Percentiles rank a stretch among this genome's conserved stretches.
Evolutionary conservation across 2,888 invertebrate species (phyloP).

Genomic region (Microctonus aethiopoides): DNA sequence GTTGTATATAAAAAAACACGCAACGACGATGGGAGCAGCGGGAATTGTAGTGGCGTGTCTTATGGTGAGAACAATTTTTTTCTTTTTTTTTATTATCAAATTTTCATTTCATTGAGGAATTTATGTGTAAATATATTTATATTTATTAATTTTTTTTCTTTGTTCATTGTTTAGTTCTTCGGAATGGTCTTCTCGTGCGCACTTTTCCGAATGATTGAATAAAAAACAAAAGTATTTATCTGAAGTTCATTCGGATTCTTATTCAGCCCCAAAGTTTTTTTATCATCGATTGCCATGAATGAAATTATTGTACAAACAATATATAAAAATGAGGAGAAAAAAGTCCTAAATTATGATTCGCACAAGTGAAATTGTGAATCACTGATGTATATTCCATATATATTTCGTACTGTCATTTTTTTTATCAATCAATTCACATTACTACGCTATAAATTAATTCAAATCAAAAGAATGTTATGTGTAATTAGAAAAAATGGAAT

Average conservation of each 20-base stretch:
- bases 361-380: background rate
- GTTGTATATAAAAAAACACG: conserved; percentile 80
- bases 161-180: conserved; percentile 75
- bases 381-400: background rate
- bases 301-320: background rate
- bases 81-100: background rate
- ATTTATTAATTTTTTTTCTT: conserved; percentile 33
- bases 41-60: conserved; percentile 86
- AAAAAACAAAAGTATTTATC: conserved; percentile 38
- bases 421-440: background rate
- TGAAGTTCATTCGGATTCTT: background rate
- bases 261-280: background rate
- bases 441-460: background rate
- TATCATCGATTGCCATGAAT: background rate
- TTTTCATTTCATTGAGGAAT: background rate
- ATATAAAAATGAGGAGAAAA: background rate
- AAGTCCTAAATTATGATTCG: background rate
- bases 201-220: conserved; percentile 85
- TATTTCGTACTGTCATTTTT: background rate
- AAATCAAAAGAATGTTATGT: background rate
- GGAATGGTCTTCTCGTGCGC: conserved; percentile 87
- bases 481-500: background rate
- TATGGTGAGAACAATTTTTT: conserved; percentile 73
- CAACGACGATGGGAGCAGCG: conserved; percentile 82
- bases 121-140: conserved; percentile 6